Base-by-base conservation (phyloP, 1,140 invertebrate species). In the Platorchestia sp. region DNA sequence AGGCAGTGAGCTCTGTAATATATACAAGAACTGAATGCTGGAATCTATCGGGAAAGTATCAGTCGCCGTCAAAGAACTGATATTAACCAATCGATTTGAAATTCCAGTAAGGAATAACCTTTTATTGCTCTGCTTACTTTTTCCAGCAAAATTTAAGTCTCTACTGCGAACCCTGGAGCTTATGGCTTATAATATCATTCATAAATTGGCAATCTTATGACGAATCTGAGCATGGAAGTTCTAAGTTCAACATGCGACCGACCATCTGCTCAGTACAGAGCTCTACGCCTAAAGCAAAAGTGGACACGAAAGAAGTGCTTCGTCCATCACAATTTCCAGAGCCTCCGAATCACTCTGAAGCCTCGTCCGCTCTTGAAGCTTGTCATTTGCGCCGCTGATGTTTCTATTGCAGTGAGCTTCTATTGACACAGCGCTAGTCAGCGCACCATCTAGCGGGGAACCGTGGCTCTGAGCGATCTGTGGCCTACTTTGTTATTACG, bases 311-410 rank as follows among this genome's bases (percentile, higher is more conserved):
- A 75, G 59, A 75, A 75, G 10, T 93, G 45, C 43, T 93, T 44
- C 43, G 91, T 93, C 91, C 45, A 47, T 93, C 91, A 45, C 91
- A 93, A 93, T 93, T 89, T 93, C 6, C 41, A 27, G 6, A 36
- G 43, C 45, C 41, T 45, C 43, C 36, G 91, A 93, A 93, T 93
- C 91, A 93, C 91, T 93, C 45, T 47, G 45, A 89, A 93, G 91
- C 6, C 91, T 45, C 44, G 91, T 42, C 87, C 0, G 87, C 44
- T 43, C 19, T 42, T 44, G 87, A 41, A 90, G 91, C 91, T 93
- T 93, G 91, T 93, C 91, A 93, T 93, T 93, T 93, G 91, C 43
- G 10, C 43, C 87, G 41, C 91, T 93, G 91, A 93, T 93, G 43
- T 93, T 93, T 93, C 91, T 93, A 93, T 93, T 93, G 91, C 43